Evolutionary conservation across 2,113 vertebrate genomes (phyloP).

Genomic region (Albula goreensis): DNA sequence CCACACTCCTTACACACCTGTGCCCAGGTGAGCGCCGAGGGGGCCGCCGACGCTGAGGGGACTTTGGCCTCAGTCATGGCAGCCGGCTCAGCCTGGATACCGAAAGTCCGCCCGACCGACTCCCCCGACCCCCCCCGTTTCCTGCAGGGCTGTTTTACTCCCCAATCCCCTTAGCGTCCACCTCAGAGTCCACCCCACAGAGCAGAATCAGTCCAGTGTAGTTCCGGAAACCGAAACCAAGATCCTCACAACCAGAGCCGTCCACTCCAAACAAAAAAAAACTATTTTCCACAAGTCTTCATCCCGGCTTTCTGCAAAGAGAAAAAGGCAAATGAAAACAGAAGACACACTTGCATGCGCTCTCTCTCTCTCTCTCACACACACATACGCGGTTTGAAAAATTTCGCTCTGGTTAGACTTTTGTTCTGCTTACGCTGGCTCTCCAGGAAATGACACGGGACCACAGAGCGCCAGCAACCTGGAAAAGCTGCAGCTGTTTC

Average conservation of each 20-base stretch:
- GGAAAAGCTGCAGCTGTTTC: constrained; percentile 68
- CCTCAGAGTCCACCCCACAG: neutral
- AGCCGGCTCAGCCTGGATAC: constrained; percentile 27
- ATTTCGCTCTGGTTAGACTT: constrained; percentile 37
- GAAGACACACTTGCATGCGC: neutral
- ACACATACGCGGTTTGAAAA: neutral
- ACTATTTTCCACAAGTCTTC: constrained; percentile 43
- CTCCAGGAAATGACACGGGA: constrained; percentile 75
- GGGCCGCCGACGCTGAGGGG: constrained; percentile 22
- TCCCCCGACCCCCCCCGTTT: constrained; percentile 11
- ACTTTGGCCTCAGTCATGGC: constrained; percentile 71
- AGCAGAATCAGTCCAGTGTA: neutral
- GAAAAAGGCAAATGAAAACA: constrained; percentile 52
- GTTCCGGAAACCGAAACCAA: neutral
- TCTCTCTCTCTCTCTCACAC: neutral
- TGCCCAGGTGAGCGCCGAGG: constrained; percentile 45
- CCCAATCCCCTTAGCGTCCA: neutral
- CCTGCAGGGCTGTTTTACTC: neutral
- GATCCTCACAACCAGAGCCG: neutral
- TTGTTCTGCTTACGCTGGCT: constrained; percentile 42
- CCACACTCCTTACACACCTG: constrained; percentile 83
- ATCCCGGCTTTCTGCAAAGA: constrained; percentile 53
- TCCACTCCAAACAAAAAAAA: constrained; percentile 1
- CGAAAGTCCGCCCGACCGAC: too few relatives aligned
- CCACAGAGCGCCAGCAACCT: constrained; percentile 63